Conservation (phyloP, 2,113 vertebrate genomes). For the Coryphaenoides rupestris region DNA sequence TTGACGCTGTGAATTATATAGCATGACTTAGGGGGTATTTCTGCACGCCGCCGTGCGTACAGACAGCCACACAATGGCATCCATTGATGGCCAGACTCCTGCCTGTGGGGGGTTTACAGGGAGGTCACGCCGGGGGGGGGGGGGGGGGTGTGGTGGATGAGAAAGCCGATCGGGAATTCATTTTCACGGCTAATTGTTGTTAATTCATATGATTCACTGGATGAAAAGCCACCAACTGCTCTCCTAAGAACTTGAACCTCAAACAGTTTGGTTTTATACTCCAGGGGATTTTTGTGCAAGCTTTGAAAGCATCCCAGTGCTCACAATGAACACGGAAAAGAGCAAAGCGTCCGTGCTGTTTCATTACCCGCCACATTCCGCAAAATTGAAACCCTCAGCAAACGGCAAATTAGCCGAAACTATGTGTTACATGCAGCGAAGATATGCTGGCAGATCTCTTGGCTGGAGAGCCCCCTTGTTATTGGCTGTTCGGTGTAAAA, state of each 20-base stretch:
- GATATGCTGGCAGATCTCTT: not conserved
- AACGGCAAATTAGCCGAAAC: conserved; percentile 8
- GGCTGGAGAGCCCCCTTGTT: conserved; percentile 1
- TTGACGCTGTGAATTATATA: conserved; percentile 25
- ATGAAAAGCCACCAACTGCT: not conserved
- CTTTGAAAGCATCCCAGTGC: not conserved
- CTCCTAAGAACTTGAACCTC: too few relatives aligned
- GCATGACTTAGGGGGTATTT: conserved; percentile 38
- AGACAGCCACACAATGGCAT: conserved; percentile 31
- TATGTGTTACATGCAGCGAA: conserved; percentile 12
- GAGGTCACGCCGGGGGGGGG: too few relatives aligned
- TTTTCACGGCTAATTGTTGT: conserved; percentile 18
- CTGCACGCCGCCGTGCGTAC: too few relatives aligned
- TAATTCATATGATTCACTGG: conserved; percentile 13
- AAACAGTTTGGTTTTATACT: not conserved
- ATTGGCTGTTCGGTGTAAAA: conserved; percentile 14
- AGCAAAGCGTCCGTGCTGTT: too few relatives aligned
- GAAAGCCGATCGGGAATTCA: conserved; percentile 10
- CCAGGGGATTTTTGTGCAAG: not conserved
- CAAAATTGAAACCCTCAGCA: conserved; percentile 22
- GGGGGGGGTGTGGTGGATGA: conserved; percentile 19
- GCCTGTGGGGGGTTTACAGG: conserved; percentile 32
- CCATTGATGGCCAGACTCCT: conserved; percentile 33
- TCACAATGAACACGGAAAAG: not conserved
- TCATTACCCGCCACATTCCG: conserved; percentile 9